phyloP scores from a whole-genome alignment of 2,797 vertebrate genomes.

The Mustela erminea region DNA sequence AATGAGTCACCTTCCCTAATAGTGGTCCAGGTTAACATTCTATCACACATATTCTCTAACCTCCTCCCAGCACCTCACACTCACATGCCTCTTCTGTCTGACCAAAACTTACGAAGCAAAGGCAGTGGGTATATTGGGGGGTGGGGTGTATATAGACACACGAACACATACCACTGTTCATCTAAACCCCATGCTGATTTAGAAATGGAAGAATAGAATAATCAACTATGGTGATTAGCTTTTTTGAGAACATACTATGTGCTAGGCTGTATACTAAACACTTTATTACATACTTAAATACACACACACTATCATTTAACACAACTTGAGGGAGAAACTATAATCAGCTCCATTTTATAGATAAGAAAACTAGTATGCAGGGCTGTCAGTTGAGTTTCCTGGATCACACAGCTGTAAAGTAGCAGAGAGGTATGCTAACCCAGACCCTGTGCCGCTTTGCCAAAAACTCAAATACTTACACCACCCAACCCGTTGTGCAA shows the following conservation, averaged over 20 bases:
- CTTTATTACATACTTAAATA: background rate
- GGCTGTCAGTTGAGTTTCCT: background rate
- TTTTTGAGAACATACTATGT: background rate
- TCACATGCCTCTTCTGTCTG: background rate
- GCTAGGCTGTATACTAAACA: background rate
- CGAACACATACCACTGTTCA: background rate
- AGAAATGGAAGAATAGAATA: conserved; percentile 16
- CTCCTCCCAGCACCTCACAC: background rate
- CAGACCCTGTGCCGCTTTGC: background rate
- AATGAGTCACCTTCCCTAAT: background rate
- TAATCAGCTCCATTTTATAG: background rate
- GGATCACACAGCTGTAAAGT: background rate
- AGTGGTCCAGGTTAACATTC: background rate
- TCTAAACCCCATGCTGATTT: background rate
- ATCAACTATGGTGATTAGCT: background rate
- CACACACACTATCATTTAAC: background rate
- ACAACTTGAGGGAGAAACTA: background rate
- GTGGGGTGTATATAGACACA: no score
- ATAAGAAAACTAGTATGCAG: background rate
- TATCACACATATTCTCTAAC: background rate
- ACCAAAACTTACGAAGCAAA: background rate
- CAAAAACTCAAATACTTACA: background rate
- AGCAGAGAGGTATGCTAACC: background rate
- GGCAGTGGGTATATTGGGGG: background rate
- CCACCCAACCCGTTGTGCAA: background rate